Evolutionary conservation across 1,140 invertebrate genomes (phyloP).

Genomic region (Musca vetustissima): DNA sequence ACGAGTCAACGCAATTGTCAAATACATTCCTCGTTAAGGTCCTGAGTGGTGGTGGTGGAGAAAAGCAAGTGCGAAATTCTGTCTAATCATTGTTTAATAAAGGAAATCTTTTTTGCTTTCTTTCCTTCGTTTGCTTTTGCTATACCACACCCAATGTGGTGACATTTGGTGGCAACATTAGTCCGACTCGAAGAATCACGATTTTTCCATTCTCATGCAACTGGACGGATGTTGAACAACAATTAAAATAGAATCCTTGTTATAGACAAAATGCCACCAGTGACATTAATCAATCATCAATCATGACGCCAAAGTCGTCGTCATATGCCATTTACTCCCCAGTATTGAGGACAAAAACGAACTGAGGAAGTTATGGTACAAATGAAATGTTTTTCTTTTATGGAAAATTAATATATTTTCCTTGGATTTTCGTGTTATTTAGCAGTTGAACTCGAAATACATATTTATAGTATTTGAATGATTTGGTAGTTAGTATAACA

Average conservation of each 20-base stretch:
- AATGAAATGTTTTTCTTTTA: slow-evolving; percentile 3
- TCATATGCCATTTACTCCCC: slow-evolving; percentile 14
- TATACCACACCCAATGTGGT: background rate
- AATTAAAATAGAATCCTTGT: slow-evolving; percentile 1
- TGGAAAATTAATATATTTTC: slow-evolving; percentile 2
- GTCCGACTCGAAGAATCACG: too few species aligned
- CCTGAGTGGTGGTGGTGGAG: too few species aligned
- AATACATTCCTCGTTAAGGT: too few species aligned
- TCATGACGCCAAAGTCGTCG: slow-evolving; percentile 12
- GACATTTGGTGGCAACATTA: slow-evolving; percentile 18
- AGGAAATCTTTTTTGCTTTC: background rate
- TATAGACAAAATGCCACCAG: slow-evolving; percentile 4
- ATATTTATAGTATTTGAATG: too few species aligned
- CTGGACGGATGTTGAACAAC: background rate
- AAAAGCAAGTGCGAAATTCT: background rate
- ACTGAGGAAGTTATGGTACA: background rate
- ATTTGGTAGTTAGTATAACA: slow-evolving; percentile 5
- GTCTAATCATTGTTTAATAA: slow-evolving; percentile 6
- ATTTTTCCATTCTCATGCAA: background rate
- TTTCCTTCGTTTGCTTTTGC: background rate
- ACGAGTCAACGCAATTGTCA: too few species aligned
- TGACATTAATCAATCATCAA: slow-evolving; percentile 23
- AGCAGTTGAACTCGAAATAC: background rate
- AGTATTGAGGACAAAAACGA: background rate
- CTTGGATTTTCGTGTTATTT: background rate